phyloP scores from a whole-genome alignment of 2,888 invertebrate species.

The Orthosia incerta region DNA sequence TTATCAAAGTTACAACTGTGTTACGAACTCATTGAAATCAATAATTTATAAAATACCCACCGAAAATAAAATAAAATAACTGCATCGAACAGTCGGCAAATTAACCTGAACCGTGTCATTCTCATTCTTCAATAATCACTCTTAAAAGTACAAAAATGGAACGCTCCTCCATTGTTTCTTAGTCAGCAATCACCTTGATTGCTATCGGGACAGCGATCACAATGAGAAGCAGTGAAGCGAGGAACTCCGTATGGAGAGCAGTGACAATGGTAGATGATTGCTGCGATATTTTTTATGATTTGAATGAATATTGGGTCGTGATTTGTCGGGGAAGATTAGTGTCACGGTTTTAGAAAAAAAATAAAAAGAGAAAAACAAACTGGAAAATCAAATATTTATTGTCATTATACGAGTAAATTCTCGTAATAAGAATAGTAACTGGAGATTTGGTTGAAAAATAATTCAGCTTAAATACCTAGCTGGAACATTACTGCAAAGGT shows the following conservation, averaged over 20 bases:
- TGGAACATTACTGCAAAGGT: too few species aligned
- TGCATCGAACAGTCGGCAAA: too few species aligned
- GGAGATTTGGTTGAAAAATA: too few species aligned
- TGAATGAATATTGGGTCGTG: conserved; percentile 27
- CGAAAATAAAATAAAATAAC: too few species aligned
- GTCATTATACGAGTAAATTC: too few species aligned
- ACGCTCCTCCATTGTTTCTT: conserved; percentile 25
- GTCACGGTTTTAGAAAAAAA: background rate
- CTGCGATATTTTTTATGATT: conserved; percentile 38
- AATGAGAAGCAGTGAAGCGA: conserved; percentile 24
- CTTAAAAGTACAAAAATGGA: conserved; percentile 24
- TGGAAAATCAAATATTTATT: too few species aligned
- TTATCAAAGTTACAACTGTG: too few species aligned
- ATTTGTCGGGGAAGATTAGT: conserved; percentile 17
- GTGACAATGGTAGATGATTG: conserved; percentile 29
- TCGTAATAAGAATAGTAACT: too few species aligned
- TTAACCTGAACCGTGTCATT: conserved; percentile 1
- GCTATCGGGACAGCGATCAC: conserved; percentile 8
- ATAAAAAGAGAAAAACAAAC: too few species aligned
- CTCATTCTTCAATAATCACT: conserved; percentile 2
- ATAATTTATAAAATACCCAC: too few species aligned
- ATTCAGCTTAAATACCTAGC: too few species aligned
- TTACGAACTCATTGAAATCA: too few species aligned
- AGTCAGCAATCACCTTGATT: conserved; percentile 37
- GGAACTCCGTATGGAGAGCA: conserved; percentile 1